Percentiles rank a stretch among this genome's conserved stretches.
These are phyloP conservation scores for Oceanodroma leucorhoa DNA, from an alignment of 2,797 vertebrate species.

Conservation along the genomic window DNA sequence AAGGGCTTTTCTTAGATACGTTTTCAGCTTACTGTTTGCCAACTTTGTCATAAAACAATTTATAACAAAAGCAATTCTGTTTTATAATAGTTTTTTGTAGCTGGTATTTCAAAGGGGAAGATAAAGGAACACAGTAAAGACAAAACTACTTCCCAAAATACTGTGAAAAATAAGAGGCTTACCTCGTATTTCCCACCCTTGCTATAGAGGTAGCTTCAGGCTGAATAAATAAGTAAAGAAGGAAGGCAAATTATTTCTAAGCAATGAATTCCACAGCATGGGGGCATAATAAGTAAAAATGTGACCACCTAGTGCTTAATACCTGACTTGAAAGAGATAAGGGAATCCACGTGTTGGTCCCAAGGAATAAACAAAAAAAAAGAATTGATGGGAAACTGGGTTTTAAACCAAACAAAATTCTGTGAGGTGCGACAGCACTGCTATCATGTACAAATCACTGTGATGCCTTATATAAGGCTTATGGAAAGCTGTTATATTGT, in stretches of 20 bases:
- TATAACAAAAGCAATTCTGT: constrained; percentile 6
- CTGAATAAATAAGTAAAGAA: constrained; percentile 30
- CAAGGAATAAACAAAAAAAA: constrained; percentile 9
- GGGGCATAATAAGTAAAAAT: background rate
- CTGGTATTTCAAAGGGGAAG: background rate
- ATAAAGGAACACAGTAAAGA: constrained; percentile 33
- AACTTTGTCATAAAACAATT: constrained; percentile 30
- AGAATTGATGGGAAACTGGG: background rate
- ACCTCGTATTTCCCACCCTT: background rate
- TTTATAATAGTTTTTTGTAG: constrained; percentile 35
- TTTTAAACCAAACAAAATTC: background rate
- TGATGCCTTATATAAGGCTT: background rate
- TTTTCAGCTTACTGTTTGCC: background rate
- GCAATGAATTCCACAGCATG: constrained; percentile 35
- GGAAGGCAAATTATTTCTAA: constrained; percentile 15
- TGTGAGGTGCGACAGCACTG: background rate
- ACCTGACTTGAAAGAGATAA: constrained; percentile 12
- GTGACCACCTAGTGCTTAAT: constrained; percentile 18
- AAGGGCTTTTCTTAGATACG: background rate
- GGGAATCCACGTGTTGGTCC: background rate
- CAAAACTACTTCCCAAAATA: constrained; percentile 25
- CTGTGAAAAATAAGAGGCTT: constrained; percentile 31
- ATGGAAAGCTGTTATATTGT: background rate
- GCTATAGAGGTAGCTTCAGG: constrained; percentile 9
- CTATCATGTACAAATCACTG: background rate